Conservation (phyloP, 2,113 vertebrate genomes). For the Chelonoidis abingdonii region DNA sequence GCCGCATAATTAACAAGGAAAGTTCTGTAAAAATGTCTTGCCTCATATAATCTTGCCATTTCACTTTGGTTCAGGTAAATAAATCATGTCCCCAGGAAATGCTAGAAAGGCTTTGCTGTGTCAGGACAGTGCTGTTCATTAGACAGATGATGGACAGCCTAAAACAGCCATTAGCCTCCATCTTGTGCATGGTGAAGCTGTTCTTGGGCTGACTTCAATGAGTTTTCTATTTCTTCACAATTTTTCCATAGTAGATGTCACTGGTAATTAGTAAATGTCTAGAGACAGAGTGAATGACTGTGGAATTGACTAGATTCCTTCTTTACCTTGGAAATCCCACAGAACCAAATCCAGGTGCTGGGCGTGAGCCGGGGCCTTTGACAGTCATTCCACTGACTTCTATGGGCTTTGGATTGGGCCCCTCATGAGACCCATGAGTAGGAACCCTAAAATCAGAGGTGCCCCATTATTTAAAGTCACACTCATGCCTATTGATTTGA, state of each 20-base stretch:
- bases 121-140: background rate
- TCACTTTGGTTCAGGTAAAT: accelerated
- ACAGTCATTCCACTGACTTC: background rate
- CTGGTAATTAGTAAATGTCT: background rate
- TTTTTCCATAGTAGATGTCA: no score
- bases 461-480: background rate
- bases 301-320: background rate
- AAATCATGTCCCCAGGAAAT: background rate
- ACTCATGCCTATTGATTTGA: background rate
- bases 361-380: background rate
- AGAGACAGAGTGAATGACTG: background rate
- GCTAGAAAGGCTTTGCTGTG: background rate
- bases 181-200: no score
- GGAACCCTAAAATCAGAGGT: background rate
- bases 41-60: background rate
- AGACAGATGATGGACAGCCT: background rate
- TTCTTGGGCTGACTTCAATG: no score
- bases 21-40: accelerated
- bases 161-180: background rate
- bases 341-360: background rate
- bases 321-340: background rate
- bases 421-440: background rate
- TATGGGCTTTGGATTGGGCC: background rate
- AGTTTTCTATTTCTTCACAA: background rate
- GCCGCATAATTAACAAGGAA: accelerated